phyloP scores from a whole-genome alignment of 2,797 vertebrate species.

The Cyprinodon diabolis region DNA sequence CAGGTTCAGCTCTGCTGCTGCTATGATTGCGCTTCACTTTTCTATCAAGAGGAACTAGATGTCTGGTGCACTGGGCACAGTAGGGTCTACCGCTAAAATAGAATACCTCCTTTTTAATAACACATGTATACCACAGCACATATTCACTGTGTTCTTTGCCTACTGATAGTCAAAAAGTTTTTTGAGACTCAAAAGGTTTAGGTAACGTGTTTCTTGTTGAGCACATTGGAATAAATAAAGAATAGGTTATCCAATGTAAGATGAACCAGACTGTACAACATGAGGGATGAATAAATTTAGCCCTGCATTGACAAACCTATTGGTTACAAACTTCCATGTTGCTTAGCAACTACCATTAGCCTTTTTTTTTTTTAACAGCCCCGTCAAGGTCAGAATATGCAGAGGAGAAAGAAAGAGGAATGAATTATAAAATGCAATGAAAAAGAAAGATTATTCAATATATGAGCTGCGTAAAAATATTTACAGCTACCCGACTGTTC shows the following conservation, averaged over 20 bases:
- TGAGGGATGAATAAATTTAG: constrained; percentile 51
- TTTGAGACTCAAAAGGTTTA: background rate
- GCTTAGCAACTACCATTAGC: constrained; percentile 55
- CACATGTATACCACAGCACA: too few species aligned
- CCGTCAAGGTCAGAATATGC: constrained; percentile 30
- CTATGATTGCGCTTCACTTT: constrained; percentile 7
- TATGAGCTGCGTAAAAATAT: background rate
- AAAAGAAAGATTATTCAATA: background rate
- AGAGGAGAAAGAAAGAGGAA: constrained; percentile 15
- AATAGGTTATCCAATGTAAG: constrained; percentile 13
- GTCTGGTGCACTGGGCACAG: background rate
- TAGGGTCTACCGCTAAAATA: background rate
- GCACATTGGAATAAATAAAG: background rate
- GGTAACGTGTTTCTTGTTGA: background rate
- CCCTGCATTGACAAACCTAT: constrained; percentile 45
- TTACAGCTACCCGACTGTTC: background rate
- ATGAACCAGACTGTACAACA: constrained; percentile 40
- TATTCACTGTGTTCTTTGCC: background rate
- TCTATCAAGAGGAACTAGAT: background rate
- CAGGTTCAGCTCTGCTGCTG: constrained; percentile 77
- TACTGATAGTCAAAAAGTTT: background rate
- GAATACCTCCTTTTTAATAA: background rate
- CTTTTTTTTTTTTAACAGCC: constrained; percentile 31
- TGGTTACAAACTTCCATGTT: constrained; percentile 62
- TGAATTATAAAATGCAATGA: background rate